These are phyloP conservation scores for Petrolisthes cinctipes DNA, from an alignment of 2,888 invertebrate species.

Conservation along the genomic window DNA sequence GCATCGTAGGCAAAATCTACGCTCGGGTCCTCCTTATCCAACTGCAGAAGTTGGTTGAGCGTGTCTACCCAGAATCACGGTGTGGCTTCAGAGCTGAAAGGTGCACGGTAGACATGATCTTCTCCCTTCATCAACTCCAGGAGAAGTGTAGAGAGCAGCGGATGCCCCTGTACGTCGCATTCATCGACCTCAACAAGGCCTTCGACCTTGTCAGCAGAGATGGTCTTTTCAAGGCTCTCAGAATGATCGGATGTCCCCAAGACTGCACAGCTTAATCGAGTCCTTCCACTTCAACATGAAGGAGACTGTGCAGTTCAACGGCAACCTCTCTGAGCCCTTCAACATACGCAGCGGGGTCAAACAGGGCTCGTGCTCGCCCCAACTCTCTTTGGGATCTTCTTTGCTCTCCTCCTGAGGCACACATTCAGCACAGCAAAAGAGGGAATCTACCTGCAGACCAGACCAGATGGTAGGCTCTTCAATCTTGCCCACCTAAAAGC, in stretches of 20 bases:
- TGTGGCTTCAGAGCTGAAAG: conserved; percentile 41
- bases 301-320: conserved; percentile 8
- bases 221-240: background rate
- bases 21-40: conserved; percentile 25
- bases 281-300: conserved; percentile 31
- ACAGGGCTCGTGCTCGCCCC: conserved; percentile 41
- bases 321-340: too few relatives aligned
- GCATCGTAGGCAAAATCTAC: conserved; percentile 27
- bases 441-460: too few relatives aligned
- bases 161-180: conserved; percentile 14
- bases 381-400: conserved; percentile 33
- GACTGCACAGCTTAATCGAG: conserved; percentile 6
- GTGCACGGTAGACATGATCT: conserved; percentile 39
- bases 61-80: conserved; percentile 45
- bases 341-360: conserved; percentile 26
- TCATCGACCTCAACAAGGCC: conserved; percentile 42
- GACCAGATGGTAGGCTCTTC: conserved; percentile 12
- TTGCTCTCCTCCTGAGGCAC: conserved; percentile 22
- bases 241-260: conserved; percentile 26
- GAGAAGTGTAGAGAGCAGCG: conserved; percentile 28
- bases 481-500: conserved; percentile 21
- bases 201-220: conserved; percentile 40
- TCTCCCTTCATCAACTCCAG: conserved; percentile 27
- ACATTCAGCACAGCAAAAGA: conserved; percentile 20
- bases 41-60: conserved; percentile 25